phyloP scores from a whole-genome alignment of 35 echinoderm and acorn worm species.

The Ophioderma brevispina region DNA sequence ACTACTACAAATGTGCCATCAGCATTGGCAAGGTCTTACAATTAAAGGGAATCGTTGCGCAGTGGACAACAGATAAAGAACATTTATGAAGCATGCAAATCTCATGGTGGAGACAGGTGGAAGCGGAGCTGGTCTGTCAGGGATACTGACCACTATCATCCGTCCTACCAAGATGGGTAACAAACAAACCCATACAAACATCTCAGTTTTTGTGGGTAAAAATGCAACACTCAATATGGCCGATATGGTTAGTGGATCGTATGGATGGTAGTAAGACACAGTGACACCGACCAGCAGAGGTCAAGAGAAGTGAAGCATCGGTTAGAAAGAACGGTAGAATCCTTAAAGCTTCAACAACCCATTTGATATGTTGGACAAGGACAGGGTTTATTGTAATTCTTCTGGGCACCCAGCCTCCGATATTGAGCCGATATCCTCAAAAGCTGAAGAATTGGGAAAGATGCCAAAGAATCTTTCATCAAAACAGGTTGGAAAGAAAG shows the following conservation, averaged over 20 bases:
- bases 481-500: not conserved
- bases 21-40: no score
- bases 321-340: conserved; percentile 14
- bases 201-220: conserved; percentile 27
- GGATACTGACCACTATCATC: conserved; percentile 41
- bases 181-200: conserved; percentile 35
- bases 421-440: conserved; percentile 10
- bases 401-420: conserved; percentile 26
- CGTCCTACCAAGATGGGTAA: conserved; percentile 60
- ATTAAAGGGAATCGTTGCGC: conserved; percentile 58
- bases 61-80: conserved; percentile 83
- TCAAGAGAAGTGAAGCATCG: conserved; percentile 20
- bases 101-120: conserved; percentile 45
- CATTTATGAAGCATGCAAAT: conserved; percentile 80
- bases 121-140: conserved; percentile 57
- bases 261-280: not conserved
- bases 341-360: conserved; percentile 44
- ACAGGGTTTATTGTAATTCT: not conserved
- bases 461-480: conserved; percentile 24
- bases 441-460: conserved; percentile 25
- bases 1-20: conserved; percentile 36
- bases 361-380: conserved; percentile 35
- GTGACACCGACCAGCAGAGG: conserved; percentile 32
- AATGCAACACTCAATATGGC: conserved; percentile 38
- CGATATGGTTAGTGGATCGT: conserved; percentile 24